Evolutionary conservation across 2,113 vertebrate species (phyloP).

Genomic region (Chloropsis hardwickii): DNA sequence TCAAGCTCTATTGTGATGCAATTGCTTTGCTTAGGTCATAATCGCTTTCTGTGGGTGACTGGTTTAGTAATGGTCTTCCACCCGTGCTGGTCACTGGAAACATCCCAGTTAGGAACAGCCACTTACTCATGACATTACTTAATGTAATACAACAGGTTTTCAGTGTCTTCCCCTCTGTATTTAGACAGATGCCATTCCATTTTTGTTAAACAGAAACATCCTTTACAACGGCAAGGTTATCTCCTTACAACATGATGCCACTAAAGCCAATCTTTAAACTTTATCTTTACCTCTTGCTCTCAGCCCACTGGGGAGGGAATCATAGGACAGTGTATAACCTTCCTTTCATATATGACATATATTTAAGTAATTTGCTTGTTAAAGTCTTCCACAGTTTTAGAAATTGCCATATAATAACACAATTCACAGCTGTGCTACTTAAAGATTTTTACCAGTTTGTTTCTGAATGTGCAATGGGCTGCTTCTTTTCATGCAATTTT

Average conservation of each 20-base stretch:
- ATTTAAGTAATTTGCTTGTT: not conserved
- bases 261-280: not conserved
- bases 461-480: not conserved
- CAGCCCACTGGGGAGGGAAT: not conserved
- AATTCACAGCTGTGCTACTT: not conserved
- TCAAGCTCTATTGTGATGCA: not conserved
- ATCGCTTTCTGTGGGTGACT: not conserved
- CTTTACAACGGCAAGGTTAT: not conserved
- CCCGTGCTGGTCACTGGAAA: not conserved
- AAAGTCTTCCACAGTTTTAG: not conserved
- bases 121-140: not conserved
- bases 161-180: not conserved
- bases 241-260: not conserved
- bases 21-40: not conserved
- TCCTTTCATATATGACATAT: not conserved
- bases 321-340: not conserved
- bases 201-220: not conserved
- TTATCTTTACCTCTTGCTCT: not conserved
- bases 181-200: not conserved
- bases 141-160: not conserved
- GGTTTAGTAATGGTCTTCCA: not conserved
- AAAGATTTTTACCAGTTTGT: not conserved
- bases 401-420: not conserved
- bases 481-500: not conserved
- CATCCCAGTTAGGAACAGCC: not conserved